Base-by-base conservation (phyloP, 2,888 invertebrate species). In the Nemurella pictetii region DNA sequence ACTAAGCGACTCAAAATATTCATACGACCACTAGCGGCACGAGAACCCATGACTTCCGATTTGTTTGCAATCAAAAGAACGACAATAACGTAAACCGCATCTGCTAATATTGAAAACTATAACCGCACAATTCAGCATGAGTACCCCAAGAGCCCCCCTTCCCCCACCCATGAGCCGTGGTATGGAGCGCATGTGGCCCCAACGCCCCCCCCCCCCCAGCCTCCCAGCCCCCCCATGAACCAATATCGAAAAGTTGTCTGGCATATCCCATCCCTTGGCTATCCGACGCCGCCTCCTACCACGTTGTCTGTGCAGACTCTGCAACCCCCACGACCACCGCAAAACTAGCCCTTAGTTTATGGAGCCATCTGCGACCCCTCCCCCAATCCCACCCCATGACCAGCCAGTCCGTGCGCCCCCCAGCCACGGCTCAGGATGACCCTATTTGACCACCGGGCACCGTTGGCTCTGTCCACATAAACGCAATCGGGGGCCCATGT, bases 171-270 rank as follows among this genome's bases (percentile, higher is more conserved):
- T n/a, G n/a, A n/a, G n/a, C n/a, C n/a, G n/a, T n/a, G n/a, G n/a
- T n/a, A n/a, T n/a, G n/a, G n/a, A n/a, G n/a, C n/a, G n/a, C n/a
- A 55, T 12, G 35, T 55, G 55, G 5, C 55, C 55, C 15, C 2
- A 28, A 4, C 30, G 28, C 30, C 78, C 30, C 1, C 30, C 29
- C 30, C 30, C 78, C 26, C 30, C 7, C 78, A 0, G 30, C 29
- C 78, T 5, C 3, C n/a, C 26, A 15, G 15, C 29, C 30, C 78
- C 30, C 0, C n/a, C 26, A 20, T 25, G 78, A 78, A 27, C 30
- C 78, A 78, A 78, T 78, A 78, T 78, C 30, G 78, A 28, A n/a
- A 78, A 78, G 78, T 78, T 78, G 29, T 30, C 28, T 28, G 12
- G 55, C 35, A 55, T 55, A 35, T 27, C 73, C 80, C 20, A 5